These are phyloP conservation scores for Scomber japonicus DNA, from an alignment of 2,113 vertebrate genomes.

Conservation along the genomic window DNA sequence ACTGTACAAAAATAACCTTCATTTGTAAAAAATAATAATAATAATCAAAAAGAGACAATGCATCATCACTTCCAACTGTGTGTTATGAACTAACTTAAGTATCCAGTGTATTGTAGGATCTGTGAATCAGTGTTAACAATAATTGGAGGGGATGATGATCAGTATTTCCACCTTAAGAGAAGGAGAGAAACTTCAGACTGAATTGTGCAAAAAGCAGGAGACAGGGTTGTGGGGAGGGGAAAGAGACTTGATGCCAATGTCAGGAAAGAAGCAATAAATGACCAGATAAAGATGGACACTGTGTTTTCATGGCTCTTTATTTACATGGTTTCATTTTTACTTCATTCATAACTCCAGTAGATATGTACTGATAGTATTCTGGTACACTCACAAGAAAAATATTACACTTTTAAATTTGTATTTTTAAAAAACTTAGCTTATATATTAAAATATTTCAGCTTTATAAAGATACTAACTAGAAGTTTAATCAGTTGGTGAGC, in stretches of 20 bases:
- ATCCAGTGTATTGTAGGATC: conserved; percentile 75
- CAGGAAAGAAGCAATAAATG: conserved; percentile 80
- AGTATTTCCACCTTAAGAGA: conserved; percentile 63
- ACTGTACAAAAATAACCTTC: conserved; percentile 69
- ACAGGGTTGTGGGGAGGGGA: conserved; percentile 41
- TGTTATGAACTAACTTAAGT: conserved; percentile 76
- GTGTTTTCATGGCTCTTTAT: conserved; percentile 61
- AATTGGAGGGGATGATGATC: conserved; percentile 45
- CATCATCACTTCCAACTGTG: conserved; percentile 68
- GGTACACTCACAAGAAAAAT: conserved; percentile 7
- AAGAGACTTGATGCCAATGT: conserved; percentile 47
- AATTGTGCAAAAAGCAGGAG: conserved; percentile 55
- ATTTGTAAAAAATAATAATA: conserved; percentile 56
- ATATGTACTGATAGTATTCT: neutral
- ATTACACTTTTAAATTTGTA: neutral
- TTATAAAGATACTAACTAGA: conserved; percentile 1
- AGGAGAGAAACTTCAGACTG: conserved; percentile 39
- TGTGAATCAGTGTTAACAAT: conserved; percentile 78
- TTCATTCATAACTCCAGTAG: neutral
- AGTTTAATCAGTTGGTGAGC: neutral
- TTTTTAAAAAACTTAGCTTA: conserved; percentile 26
- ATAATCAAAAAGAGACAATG: conserved; percentile 49
- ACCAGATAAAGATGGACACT: conserved; percentile 59
- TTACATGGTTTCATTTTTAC: conserved; percentile 29
- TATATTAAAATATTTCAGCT: neutral